These are phyloP conservation scores for Acanthoscelides obtectus DNA, from an alignment of 2,888 invertebrate genomes.

Conservation along the genomic window DNA sequence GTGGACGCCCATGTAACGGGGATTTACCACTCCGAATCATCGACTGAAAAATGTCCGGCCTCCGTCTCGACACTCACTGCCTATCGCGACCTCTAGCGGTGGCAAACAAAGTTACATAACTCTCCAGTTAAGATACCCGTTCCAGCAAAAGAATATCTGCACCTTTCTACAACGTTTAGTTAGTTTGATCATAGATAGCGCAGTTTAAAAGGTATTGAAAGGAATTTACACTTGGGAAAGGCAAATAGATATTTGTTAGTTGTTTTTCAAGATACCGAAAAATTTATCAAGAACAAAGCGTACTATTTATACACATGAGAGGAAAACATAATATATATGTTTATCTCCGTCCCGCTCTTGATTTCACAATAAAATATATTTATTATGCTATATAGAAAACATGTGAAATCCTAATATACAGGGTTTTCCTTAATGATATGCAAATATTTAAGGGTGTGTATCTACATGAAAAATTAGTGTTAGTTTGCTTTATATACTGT, in stretches of 20 bases:
- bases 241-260: neutral
- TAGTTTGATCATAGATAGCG: neutral
- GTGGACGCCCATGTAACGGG: too few species aligned
- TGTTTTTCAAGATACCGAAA: neutral
- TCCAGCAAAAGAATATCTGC: neutral
- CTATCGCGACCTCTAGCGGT: neutral
- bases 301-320: neutral
- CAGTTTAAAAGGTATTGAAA: neutral
- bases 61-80: too few species aligned
- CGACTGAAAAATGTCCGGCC: too few species aligned
- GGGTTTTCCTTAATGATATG: too few species aligned
- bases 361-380: neutral
- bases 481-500: too few species aligned
- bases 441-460: too few species aligned
- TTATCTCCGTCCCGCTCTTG: neutral
- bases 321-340: neutral
- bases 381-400: neutral
- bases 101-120: neutral
- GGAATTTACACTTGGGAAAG: neutral
- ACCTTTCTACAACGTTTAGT: neutral
- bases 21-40: too few species aligned
- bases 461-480: too few species aligned
- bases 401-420: too few species aligned
- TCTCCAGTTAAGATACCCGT: neutral
- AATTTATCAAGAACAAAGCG: neutral